These are phyloP conservation scores for Atherinosoma microstoma DNA, from an alignment of 2,797 vertebrate species.

Conservation along the genomic window DNA sequence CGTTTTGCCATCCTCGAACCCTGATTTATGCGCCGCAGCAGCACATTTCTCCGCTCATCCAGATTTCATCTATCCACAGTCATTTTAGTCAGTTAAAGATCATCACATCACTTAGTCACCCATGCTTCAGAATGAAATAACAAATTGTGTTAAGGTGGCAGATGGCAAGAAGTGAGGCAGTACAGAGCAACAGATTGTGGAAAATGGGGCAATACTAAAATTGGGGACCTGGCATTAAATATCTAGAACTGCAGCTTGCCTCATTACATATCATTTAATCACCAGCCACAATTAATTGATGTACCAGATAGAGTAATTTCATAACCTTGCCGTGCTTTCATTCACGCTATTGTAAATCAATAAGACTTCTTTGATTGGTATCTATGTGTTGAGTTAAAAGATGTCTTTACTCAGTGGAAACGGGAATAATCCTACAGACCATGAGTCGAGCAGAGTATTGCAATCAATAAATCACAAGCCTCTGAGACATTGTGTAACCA, in stretches of 20 bases:
- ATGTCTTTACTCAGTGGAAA: background rate
- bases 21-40: slow-evolving; percentile 7
- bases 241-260: background rate
- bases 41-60: background rate
- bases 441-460: background rate
- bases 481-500: background rate
- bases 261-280: background rate
- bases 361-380: slow-evolving; percentile 11
- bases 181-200: slow-evolving; percentile 5
- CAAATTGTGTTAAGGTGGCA: slow-evolving; percentile 6
- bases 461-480: slow-evolving; percentile 7
- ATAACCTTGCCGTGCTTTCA: slow-evolving; percentile 21
- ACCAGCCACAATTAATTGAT: slow-evolving; percentile 4
- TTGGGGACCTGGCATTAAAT: slow-evolving; percentile 6
- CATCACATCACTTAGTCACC: slow-evolving; percentile 1
- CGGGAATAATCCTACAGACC: background rate
- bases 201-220: slow-evolving; percentile 11
- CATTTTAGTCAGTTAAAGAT: slow-evolving; percentile 1
- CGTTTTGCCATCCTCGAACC: background rate
- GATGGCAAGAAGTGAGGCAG: slow-evolving; percentile 16
- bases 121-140: slow-evolving; percentile 11
- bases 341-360: slow-evolving; percentile 36
- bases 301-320: slow-evolving; percentile 8
- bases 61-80: background rate
- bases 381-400: slow-evolving; percentile 6